Base-by-base conservation (phyloP, 1,140 invertebrate species). In the Microplitis mediator region DNA sequence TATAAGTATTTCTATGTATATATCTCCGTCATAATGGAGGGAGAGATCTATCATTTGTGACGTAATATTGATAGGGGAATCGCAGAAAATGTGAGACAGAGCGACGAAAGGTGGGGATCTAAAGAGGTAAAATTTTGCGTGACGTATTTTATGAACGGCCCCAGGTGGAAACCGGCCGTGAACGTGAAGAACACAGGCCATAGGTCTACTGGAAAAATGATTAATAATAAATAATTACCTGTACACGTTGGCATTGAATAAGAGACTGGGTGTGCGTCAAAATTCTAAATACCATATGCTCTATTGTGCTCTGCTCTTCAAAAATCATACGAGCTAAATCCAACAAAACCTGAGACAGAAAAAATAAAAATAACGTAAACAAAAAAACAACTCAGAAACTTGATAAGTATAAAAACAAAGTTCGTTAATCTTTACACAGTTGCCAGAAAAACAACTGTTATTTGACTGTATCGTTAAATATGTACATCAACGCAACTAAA, bases 251-350 rank as follows among this genome's bases (percentile, higher is more conserved):
- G 88, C 96, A 98, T 82, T 97, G 94, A 76, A 98, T 95, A 23
- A 98, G 88, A 75, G 95, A 96, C 86, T 97, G 95, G 51, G 95
- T 98, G 86, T 98, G 96, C 50, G 95, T 95, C 79, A 98, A 89
- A 82, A 98, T 98, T 86, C 97, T 91, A 76, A 96, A 92, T 73
- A 98, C 96, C 90, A 98, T 95, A 82, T 95, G 95, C 81, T 98
- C 96, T 76, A 98, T 96, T 75, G 96, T 98, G 86, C 95, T 97
- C 87, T 98, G 97, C 84, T 98, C 96, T 83, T 98, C 96, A 84
- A 98, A 98, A 78, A 98, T 96, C 93, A 98, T 97, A 77, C 96
- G 90, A 3, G 96, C 97, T 79, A 98, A 88, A 84, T 98, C 96
- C 69, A 98, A 86, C 11, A 98, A 88, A 62, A 98, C 96, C 92